Evolutionary conservation across 2,888 invertebrate genomes (phyloP).

Genomic region (Alloscopus bannaensis): DNA sequence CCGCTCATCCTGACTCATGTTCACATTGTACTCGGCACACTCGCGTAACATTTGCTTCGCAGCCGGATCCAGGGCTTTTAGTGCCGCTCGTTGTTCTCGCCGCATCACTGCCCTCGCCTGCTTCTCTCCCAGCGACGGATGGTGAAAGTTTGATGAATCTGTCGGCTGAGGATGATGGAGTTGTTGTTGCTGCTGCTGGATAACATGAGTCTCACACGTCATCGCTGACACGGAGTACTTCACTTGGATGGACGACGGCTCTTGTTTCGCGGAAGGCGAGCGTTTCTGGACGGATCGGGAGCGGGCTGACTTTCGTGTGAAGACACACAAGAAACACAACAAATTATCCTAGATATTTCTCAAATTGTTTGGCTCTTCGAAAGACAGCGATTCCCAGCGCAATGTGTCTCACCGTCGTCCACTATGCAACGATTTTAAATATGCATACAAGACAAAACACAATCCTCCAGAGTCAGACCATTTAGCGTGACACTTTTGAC

Average conservation of each 20-base stretch:
- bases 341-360: no score
- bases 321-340: no score
- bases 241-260: constrained; percentile 68
- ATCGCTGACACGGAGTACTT: constrained; percentile 70
- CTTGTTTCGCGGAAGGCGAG: constrained; percentile 63
- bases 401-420: no score
- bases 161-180: constrained; percentile 75
- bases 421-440: no score
- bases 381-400: no score
- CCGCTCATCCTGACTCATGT: constrained; percentile 73
- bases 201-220: constrained; percentile 72
- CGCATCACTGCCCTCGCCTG: constrained; percentile 75
- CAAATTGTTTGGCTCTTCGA: no score
- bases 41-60: constrained; percentile 74
- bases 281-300: constrained; percentile 69
- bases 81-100: constrained; percentile 77
- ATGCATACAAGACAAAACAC: no score
- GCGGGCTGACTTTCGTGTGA: constrained; percentile 47
- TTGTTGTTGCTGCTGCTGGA: constrained; percentile 77
- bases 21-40: constrained; percentile 75
- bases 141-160: constrained; percentile 74
- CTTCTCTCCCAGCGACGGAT: constrained; percentile 1
- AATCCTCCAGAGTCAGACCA: no score
- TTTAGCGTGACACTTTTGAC: no score
- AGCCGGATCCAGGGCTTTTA: constrained; percentile 72